A percentile compares a stretch with the other conserved stretches of the same genome.
These are phyloP conservation scores for Strix aluco DNA, from an alignment of 2,113 vertebrate genomes.

Conservation along the genomic window DNA sequence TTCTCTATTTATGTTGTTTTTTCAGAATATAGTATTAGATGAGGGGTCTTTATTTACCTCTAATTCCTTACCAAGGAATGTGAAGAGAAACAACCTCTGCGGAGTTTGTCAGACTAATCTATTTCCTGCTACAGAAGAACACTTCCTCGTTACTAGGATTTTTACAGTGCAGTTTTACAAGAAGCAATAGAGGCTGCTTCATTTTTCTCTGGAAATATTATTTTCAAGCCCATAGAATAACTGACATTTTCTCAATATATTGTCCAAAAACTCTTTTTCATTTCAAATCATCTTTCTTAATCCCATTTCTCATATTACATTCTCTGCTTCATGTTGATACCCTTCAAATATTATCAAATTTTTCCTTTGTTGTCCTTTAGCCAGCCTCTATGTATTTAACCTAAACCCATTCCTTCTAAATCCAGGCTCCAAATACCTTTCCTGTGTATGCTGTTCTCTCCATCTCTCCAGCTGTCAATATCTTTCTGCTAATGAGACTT, in stretches of 20 bases:
- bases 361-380: background rate
- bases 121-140: background rate
- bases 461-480: constrained; percentile 2
- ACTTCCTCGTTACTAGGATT: background rate
- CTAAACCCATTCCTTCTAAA: background rate
- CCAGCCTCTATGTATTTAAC: background rate
- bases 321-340: background rate
- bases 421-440: background rate
- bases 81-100: background rate
- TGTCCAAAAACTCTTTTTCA: background rate
- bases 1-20: background rate
- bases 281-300: constrained; percentile 24
- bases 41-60: background rate
- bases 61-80: background rate
- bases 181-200: background rate
- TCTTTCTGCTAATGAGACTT: background rate
- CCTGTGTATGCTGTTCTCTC: background rate
- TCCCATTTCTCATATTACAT: constrained; percentile 2
- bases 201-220: background rate
- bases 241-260: background rate
- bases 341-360: constrained; percentile 2
- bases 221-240: background rate
- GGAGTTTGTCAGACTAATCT: background rate
- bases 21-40: background rate
- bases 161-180: background rate